These are phyloP conservation scores for Solea solea DNA, from an alignment of 2,113 vertebrate genomes.

Conservation along the genomic window DNA sequence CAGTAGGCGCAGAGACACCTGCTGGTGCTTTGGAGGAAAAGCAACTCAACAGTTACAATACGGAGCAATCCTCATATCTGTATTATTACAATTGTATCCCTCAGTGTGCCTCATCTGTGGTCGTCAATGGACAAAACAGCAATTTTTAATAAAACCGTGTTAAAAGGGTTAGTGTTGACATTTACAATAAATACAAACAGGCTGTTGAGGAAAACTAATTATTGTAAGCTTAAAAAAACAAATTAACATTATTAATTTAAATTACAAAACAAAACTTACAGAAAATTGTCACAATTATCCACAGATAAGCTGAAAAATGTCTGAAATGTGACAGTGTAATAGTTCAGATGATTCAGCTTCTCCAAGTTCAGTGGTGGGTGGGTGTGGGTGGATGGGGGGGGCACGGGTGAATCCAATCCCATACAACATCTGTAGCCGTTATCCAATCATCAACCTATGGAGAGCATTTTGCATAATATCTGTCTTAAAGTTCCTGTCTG, in stretches of 20 bases:
- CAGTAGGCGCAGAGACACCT: slow-evolving; percentile 36
- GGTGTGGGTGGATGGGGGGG: too few relatives aligned
- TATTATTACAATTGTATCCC: not conserved
- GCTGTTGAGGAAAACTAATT: slow-evolving; percentile 25
- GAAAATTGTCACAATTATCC: slow-evolving; percentile 9
- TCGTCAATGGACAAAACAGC: slow-evolving; percentile 5
- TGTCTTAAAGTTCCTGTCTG: slow-evolving; percentile 31
- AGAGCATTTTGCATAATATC: slow-evolving; percentile 52
- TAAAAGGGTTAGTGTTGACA: slow-evolving; percentile 65
- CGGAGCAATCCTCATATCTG: slow-evolving; percentile 7
- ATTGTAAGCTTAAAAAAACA: slow-evolving; percentile 16
- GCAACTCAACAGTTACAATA: slow-evolving; percentile 22
- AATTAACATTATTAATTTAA: slow-evolving; percentile 1
- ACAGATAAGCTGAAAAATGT: slow-evolving; percentile 10
- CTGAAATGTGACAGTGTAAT: slow-evolving; percentile 1
- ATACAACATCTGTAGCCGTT: not conserved
- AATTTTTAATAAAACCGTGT: slow-evolving; percentile 1
- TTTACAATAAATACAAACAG: slow-evolving; percentile 58
- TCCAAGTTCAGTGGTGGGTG: not conserved
- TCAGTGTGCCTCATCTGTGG: too few relatives aligned
- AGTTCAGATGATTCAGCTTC: slow-evolving; percentile 1
- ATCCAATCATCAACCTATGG: slow-evolving; percentile 18
- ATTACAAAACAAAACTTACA: slow-evolving; percentile 26
- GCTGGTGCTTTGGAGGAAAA: slow-evolving; percentile 56
- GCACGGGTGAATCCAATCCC: slow-evolving; percentile 9